These are phyloP conservation scores for Drosophila sp. DNA, from an alignment of 1,140 invertebrate species.

Conservation along the genomic window DNA sequence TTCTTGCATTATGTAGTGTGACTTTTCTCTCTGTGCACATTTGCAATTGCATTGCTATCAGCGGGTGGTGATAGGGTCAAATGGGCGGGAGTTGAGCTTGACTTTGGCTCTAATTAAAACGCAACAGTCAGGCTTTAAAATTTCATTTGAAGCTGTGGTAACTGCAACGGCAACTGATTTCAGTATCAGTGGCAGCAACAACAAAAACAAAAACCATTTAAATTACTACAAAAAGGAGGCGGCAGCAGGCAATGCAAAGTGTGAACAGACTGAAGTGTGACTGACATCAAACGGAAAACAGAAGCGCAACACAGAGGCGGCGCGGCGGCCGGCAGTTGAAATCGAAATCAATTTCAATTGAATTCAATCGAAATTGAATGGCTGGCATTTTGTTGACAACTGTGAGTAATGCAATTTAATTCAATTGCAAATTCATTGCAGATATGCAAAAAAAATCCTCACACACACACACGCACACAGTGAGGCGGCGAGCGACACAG, in stretches of 20 bases:
- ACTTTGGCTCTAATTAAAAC: slow-evolving; percentile 47
- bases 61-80: neutral
- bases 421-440: slow-evolving; percentile 77
- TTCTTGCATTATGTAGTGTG: too few relatives aligned
- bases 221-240: slow-evolving; percentile 28
- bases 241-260: slow-evolving; percentile 22
- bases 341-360: slow-evolving; percentile 79
- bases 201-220: slow-evolving; percentile 40
- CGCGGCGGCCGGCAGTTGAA: slow-evolving; percentile 33
- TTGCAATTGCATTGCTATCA: slow-evolving; percentile 3
- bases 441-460: slow-evolving; percentile 25
- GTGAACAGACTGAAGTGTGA: slow-evolving; percentile 64
- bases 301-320: slow-evolving; percentile 10
- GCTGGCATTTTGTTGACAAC: slow-evolving; percentile 77
- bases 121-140: slow-evolving; percentile 59
- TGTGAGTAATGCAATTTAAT: slow-evolving; percentile 80
- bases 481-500: slow-evolving; percentile 6
- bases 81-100: neutral
- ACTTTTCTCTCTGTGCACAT: slow-evolving; percentile 7
- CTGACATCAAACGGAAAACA: slow-evolving; percentile 58
- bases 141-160: slow-evolving; percentile 47
- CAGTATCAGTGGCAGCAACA: slow-evolving; percentile 23
- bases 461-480: slow-evolving; percentile 1
- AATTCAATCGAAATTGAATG: slow-evolving; percentile 76
- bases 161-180: slow-evolving; percentile 33